phyloP scores from a whole-genome alignment of 2,113 vertebrate genomes.

The Columba janthina region DNA sequence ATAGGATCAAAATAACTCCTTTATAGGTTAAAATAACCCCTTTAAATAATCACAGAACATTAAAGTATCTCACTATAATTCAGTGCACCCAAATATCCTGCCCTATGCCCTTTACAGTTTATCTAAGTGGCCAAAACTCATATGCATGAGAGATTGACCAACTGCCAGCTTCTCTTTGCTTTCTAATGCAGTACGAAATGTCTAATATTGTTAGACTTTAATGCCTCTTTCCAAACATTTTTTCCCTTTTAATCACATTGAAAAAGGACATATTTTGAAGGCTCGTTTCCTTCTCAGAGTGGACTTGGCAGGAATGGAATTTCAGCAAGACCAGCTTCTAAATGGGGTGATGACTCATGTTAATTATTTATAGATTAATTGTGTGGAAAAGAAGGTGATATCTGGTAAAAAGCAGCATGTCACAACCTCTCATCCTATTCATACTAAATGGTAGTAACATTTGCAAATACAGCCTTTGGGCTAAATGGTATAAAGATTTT shows the following conservation, averaged over 20 bases:
- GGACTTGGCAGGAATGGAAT: neutral
- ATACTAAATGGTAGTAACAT: neutral
- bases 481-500: neutral
- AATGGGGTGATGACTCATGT: neutral
- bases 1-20: too few species aligned
- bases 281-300: neutral
- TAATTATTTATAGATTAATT: slow-evolving; percentile 25
- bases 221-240: neutral
- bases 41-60: neutral
- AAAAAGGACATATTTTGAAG: neutral
- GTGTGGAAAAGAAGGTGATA: neutral
- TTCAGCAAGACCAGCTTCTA: neutral
- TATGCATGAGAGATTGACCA: neutral
- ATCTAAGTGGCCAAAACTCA: neutral
- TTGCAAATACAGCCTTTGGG: neutral
- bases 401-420: neutral
- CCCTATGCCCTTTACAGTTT: neutral
- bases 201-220: neutral
- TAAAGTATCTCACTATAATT: neutral
- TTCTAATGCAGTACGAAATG: neutral
- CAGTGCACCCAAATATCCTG: neutral
- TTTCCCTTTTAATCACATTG: neutral
- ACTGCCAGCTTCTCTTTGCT: neutral
- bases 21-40: neutral
- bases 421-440: neutral